phyloP scores from a whole-genome alignment of 2,888 invertebrate genomes.

The Phlogophora meticulosa region DNA sequence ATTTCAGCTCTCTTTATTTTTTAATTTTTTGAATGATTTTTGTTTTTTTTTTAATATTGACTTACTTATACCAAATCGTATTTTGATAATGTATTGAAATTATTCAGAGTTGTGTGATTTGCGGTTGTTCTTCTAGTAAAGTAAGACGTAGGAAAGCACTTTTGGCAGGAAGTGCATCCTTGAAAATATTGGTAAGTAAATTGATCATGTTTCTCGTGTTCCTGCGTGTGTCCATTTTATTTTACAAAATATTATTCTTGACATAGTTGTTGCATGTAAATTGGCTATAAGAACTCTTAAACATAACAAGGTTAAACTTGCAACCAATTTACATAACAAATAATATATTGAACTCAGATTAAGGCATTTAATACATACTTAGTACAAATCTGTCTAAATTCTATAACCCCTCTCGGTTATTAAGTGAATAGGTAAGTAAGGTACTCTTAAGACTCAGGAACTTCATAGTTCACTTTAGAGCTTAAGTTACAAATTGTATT shows the following conservation, averaged over 20 bases:
- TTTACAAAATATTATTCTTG: constrained; percentile 16
- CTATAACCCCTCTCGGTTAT: constrained; percentile 34
- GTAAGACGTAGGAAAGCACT: background rate
- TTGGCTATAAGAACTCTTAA: no score
- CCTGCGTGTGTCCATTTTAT: constrained; percentile 23
- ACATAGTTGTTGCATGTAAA: constrained; percentile 9
- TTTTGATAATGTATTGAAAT: constrained; percentile 45
- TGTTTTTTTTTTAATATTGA: constrained; percentile 46
- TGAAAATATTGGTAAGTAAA: constrained; percentile 5
- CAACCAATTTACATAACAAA: constrained; percentile 6
- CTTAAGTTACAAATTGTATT: constrained; percentile 42
- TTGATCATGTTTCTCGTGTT: constrained; percentile 18
- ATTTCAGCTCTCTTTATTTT: constrained; percentile 68
- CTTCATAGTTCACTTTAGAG: constrained; percentile 5
- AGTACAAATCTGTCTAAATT: constrained; percentile 44
- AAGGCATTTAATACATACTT: constrained; percentile 27
- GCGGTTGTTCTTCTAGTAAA: constrained; percentile 22
- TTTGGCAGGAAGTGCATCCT: background rate
- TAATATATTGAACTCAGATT: constrained; percentile 39
- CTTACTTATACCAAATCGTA: constrained; percentile 35
- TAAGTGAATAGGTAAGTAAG: constrained; percentile 18
- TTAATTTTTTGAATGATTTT: constrained; percentile 29
- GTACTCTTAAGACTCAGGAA: constrained; percentile 21
- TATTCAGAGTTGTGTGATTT: constrained; percentile 28
- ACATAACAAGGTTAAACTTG: constrained; percentile 20